phyloP scores from a whole-genome alignment of 2,797 vertebrate genomes.

The Chaetophractus vellerosus region DNA sequence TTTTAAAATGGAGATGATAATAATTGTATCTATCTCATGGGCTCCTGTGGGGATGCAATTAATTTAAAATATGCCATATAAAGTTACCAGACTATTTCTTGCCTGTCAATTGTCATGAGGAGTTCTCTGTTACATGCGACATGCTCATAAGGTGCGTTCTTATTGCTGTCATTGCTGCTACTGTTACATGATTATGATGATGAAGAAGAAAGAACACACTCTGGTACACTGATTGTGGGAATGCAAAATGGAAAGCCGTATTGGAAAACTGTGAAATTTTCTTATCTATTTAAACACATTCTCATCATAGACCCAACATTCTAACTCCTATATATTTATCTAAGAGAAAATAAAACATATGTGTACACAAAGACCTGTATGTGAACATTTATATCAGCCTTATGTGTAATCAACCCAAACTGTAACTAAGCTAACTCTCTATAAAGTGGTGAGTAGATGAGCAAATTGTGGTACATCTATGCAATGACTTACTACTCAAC shows the following conservation, averaged over 20 bases:
- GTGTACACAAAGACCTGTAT: background rate
- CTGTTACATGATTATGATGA: background rate
- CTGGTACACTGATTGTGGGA: background rate
- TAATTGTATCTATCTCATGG: background rate
- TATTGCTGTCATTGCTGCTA: background rate
- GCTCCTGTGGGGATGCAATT: background rate
- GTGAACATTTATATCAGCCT: background rate
- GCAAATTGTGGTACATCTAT: background rate
- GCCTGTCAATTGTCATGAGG: too few species aligned
- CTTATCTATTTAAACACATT: background rate
- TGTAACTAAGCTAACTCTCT: background rate
- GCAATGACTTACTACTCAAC: background rate
- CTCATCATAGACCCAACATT: background rate
- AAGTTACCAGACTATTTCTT: too few species aligned
- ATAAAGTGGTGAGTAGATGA: background rate
- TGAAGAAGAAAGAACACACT: background rate
- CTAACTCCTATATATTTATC: background rate
- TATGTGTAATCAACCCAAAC: background rate
- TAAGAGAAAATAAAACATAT: background rate
- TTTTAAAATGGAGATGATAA: conserved; percentile 14
- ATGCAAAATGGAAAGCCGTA: background rate
- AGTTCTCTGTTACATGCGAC: background rate
- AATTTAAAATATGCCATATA: background rate
- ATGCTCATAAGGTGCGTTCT: background rate
- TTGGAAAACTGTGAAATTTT: background rate